These are phyloP conservation scores for Orientallactaga sibirica DNA, from an alignment of 2,797 vertebrate species.

Conservation along the genomic window DNA sequence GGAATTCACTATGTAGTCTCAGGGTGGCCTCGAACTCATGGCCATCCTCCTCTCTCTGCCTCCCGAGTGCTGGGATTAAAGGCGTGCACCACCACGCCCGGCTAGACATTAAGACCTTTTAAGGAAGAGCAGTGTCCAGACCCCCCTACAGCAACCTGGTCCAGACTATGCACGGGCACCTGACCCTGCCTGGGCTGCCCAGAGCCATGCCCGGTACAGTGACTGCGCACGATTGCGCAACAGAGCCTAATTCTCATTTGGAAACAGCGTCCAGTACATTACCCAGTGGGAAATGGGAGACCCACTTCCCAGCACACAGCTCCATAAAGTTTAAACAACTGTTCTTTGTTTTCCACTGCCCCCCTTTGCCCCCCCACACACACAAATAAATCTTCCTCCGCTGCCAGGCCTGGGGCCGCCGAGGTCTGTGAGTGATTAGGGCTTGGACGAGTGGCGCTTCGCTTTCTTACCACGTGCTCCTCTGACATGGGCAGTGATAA, in stretches of 20 bases:
- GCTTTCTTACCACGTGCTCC: conserved; percentile 85
- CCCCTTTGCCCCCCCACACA: conserved; percentile 70
- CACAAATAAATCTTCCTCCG: conserved; percentile 88
- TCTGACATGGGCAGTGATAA: conserved; percentile 86
- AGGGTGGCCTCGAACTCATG: no score
- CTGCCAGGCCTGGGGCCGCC: conserved; percentile 87
- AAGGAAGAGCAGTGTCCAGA: not conserved
- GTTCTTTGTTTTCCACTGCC: conserved; percentile 88
- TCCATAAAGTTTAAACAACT: conserved; percentile 89
- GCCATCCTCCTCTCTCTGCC: no score
- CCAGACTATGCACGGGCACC: not conserved
- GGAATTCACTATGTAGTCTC: no score
- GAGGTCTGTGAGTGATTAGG: conserved; percentile 90
- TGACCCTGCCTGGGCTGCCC: not conserved
- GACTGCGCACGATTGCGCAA: conserved; percentile 81
- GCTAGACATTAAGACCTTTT: not conserved
- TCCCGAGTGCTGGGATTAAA: no score
- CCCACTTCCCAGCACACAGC: conserved; percentile 87
- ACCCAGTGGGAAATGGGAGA: conserved; percentile 88
- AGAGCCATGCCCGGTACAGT: not conserved
- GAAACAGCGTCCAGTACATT: conserved; percentile 84
- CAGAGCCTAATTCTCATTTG: conserved; percentile 81
- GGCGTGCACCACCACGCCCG: no score
- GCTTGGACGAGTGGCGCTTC: conserved; percentile 83
- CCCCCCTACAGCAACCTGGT: not conserved